Conservation (phyloP, 2,113 vertebrate species). For the Phycodurus eques region DNA sequence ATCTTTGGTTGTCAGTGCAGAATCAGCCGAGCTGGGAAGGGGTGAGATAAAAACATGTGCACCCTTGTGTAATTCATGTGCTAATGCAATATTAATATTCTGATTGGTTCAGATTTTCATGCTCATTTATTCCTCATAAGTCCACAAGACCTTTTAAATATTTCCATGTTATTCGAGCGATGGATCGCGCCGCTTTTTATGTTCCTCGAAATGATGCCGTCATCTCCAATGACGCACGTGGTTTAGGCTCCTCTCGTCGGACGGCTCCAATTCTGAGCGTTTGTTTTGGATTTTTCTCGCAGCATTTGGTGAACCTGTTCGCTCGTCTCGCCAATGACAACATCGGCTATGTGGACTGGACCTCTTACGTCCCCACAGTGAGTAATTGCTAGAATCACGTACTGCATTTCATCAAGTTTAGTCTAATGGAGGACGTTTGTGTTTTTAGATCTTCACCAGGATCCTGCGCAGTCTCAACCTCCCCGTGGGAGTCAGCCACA, state of each 20-base stretch:
- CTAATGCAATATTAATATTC: background rate
- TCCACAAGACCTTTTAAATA: slow-evolving; percentile 7
- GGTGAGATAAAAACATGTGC: slow-evolving; percentile 71
- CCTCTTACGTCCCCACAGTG: slow-evolving; percentile 89
- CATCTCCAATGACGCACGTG: slow-evolving; percentile 24
- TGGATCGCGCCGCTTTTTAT: slow-evolving; percentile 12
- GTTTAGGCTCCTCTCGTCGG: slow-evolving; percentile 2
- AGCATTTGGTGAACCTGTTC: slow-evolving; percentile 93
- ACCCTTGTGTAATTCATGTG: background rate
- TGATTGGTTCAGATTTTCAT: background rate
- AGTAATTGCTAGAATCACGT: slow-evolving; percentile 32
- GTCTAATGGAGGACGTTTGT: background rate
- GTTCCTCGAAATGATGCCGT: slow-evolving; percentile 14
- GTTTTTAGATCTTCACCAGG: slow-evolving; percentile 86
- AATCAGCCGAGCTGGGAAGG: slow-evolving; percentile 96
- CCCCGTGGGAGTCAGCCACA: slow-evolving; percentile 89
- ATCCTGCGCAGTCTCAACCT: slow-evolving; percentile 92
- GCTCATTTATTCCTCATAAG: slow-evolving; percentile 6
- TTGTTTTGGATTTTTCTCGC: slow-evolving; percentile 28
- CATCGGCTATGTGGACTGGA: slow-evolving; percentile 94
- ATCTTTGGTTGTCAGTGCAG: slow-evolving; percentile 89
- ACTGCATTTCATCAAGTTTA: background rate
- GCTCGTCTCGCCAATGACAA: slow-evolving; percentile 90
- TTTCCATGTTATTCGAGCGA: slow-evolving; percentile 9
- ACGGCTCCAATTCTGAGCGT: background rate